These are phyloP conservation scores for Sinonovacula constricta DNA, from an alignment of 1,140 invertebrate species.

Conservation along the genomic window DNA sequence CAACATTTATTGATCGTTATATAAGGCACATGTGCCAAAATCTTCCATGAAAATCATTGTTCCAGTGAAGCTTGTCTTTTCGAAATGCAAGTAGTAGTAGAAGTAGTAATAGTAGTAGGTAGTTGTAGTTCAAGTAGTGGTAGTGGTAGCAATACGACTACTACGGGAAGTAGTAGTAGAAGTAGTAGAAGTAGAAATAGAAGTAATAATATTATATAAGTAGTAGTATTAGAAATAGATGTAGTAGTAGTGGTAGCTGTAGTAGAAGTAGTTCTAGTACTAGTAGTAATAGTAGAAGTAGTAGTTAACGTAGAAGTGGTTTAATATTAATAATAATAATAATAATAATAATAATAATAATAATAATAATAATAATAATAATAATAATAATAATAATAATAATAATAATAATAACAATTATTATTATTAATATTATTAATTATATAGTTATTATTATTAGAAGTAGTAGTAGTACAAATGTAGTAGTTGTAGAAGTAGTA, in stretches of 20 bases:
- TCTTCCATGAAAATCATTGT: too few relatives aligned
- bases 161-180: neutral
- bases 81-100: too few relatives aligned
- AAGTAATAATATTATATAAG: neutral
- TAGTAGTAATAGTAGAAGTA: neutral
- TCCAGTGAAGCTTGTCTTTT: too few relatives aligned
- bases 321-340: neutral
- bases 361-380: constrained; percentile 4
- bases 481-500: constrained; percentile 9
- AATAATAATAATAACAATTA: neutral
- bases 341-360: neutral
- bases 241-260: neutral
- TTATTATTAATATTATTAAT: too few relatives aligned
- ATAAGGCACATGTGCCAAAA: too few relatives aligned
- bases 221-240: constrained; percentile 8
- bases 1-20: too few relatives aligned
- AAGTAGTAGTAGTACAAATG: neutral
- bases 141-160: neutral
- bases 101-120: neutral
- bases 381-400: neutral
- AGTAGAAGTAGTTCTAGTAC: neutral
- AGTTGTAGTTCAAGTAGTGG: neutral
- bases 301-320: neutral
- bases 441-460: neutral
- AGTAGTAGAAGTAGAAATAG: constrained; percentile 9